Evolutionary conservation across 2,797 vertebrate genomes (phyloP), one percentile per base, ranked within the genome.

Genomic region (Choloepus didactylus): DNA sequence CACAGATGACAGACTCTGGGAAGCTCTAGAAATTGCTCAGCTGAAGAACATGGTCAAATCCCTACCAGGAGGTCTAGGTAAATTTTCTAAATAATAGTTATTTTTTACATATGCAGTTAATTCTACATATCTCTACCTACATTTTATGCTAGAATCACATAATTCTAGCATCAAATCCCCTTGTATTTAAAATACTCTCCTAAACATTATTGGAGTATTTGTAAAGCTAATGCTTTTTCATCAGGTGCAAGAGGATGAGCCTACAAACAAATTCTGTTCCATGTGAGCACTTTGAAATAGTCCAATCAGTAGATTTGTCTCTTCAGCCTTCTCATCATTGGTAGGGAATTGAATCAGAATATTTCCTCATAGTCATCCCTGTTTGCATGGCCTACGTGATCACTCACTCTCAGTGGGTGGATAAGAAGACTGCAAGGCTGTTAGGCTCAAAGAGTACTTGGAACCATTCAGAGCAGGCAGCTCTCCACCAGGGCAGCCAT

Each of bases 1-100:
- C 93, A 99, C 99, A 0, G 99, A 99, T 3, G 99, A 99, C 76
- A 98, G 99, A n/a, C 99, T 99, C 66, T 99, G 99, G 99, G 99
- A 99, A 98, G 99, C 99, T 51, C 97, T 99, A 62, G 99, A 99
- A 98, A 99, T 99, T 76, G 99, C 99, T 92, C 99, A 99, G 98
- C 97, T 99, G 93, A 99, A 99, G 98, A 99, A 99, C 96, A 99
- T 99, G 99, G 99, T 99, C 94, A 99, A 99, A 94, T 98, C 99
- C 0, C 98, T 99, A 89, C 99, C 99, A 3, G 99, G 99, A 98
- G 99, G 99, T 59, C 98, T 99, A 64, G 99, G 99, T 99, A 99
- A 99, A 76, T 96, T 54, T 76, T 85, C 21, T 83, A 75, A 72
- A 62, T 21, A 31, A n/a, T n/a, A 18, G 19, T 92, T 59, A 49